Conservation (phyloP, 2,113 vertebrate species). For the Struthio camelus region DNA sequence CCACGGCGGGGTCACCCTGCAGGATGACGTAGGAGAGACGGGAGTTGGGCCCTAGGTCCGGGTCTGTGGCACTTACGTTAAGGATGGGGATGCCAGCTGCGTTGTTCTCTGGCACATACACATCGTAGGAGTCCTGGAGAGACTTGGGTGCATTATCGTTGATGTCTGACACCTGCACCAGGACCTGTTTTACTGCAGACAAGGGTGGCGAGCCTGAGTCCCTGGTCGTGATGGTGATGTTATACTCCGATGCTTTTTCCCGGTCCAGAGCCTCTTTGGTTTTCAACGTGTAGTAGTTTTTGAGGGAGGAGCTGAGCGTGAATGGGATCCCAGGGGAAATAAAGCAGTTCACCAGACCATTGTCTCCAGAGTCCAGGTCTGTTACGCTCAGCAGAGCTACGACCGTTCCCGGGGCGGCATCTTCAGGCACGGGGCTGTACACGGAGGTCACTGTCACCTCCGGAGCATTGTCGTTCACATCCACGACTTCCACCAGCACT, state of each 20-base stretch:
- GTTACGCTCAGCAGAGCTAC: constrained; percentile 79
- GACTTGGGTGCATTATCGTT: constrained; percentile 81
- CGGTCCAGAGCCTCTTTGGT: constrained; percentile 76
- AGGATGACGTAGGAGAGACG: constrained; percentile 80
- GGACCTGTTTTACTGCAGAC: constrained; percentile 65
- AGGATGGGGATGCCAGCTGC: constrained; percentile 78
- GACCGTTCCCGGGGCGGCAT: constrained; percentile 74
- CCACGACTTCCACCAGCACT: constrained; percentile 78
- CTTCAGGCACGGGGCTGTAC: constrained; percentile 78
- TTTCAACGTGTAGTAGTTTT: constrained; percentile 80
- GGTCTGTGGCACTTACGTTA: constrained; percentile 82
- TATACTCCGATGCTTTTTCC: constrained; percentile 74
- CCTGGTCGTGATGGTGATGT: constrained; percentile 76
- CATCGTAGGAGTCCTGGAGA: constrained; percentile 80
- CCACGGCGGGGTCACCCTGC: constrained; percentile 63
- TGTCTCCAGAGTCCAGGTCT: constrained; percentile 78
- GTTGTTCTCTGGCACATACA: constrained; percentile 86
- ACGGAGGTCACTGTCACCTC: constrained; percentile 78
- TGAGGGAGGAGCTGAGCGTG: constrained; percentile 77
- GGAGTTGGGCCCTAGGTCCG: constrained; percentile 74
- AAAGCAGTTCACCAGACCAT: constrained; percentile 76
- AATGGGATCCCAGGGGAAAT: constrained; percentile 75
- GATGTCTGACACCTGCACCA: constrained; percentile 78
- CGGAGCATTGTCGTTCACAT: constrained; percentile 81
- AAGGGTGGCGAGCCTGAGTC: constrained; percentile 75